Percentiles rank a stretch among this genome's conserved stretches.
These are phyloP conservation scores for Penaeus japonicus DNA, from an alignment of 1,140 invertebrate genomes.

Conservation along the genomic window DNA sequence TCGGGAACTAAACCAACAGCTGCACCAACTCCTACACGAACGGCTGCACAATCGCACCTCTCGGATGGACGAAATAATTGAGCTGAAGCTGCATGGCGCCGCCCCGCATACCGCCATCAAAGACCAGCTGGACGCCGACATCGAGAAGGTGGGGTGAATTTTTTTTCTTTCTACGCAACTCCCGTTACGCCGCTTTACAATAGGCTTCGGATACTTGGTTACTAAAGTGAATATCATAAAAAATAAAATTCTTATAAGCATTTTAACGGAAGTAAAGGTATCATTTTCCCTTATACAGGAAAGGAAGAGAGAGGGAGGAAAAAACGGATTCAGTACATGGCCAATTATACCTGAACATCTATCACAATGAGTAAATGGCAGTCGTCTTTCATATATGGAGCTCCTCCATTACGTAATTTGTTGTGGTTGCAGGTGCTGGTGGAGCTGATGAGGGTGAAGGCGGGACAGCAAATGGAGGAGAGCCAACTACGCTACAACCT, in stretches of 20 bases:
- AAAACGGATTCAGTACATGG: too few relatives aligned
- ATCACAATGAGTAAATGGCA: too few relatives aligned
- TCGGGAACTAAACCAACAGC: constrained; percentile 25
- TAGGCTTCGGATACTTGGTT: too few relatives aligned
- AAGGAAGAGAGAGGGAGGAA: too few relatives aligned
- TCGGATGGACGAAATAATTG: constrained; percentile 41
- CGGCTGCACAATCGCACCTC: constrained; percentile 40
- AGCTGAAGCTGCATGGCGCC: constrained; percentile 43
- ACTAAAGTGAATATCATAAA: too few relatives aligned
- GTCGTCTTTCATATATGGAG: too few relatives aligned
- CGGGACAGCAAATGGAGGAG: constrained; percentile 47
- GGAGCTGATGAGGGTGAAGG: constrained; percentile 45
- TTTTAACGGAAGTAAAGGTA: too few relatives aligned
- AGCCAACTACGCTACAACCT: constrained; percentile 45
- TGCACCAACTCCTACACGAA: constrained; percentile 28
- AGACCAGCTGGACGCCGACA: constrained; percentile 43
- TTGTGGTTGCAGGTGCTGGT: constrained; percentile 21
- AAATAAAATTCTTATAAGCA: too few relatives aligned
- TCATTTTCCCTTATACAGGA: too few relatives aligned
- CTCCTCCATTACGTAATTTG: too few relatives aligned
- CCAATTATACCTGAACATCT: too few relatives aligned
- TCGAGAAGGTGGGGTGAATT: constrained; percentile 34
- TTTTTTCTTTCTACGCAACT: neutral
- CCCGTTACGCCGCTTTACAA: too few relatives aligned
- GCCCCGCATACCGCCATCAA: constrained; percentile 29